A percentile compares a stretch with the other conserved stretches of the same genome.
Conservation (phyloP, 2,888 invertebrate species). For the Drosophila siamana region DNA sequence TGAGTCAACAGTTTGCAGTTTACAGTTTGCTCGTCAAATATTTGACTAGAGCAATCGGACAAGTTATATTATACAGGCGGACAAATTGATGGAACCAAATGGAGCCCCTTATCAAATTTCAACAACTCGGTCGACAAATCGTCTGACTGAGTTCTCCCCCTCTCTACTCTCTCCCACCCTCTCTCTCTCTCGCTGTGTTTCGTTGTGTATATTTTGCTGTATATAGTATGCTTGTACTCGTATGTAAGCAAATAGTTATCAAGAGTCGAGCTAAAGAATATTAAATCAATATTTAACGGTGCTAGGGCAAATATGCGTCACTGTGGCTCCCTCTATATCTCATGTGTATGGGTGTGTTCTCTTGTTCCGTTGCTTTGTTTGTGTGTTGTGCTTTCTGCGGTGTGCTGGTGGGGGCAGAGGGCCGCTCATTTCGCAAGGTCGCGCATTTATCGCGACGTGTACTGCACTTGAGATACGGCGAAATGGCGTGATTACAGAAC, state of each 20-base stretch:
- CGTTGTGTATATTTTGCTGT: constrained; percentile 3
- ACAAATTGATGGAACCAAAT: constrained; percentile 34
- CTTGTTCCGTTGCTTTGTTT: background rate
- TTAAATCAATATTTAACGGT: constrained; percentile 78
- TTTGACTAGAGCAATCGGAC: constrained; percentile 31
- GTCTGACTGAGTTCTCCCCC: constrained; percentile 59
- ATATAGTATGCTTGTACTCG: constrained; percentile 19
- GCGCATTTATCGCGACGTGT: constrained; percentile 72
- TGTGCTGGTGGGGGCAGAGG: background rate
- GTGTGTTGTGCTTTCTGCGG: background rate
- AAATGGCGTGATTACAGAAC: constrained; percentile 66
- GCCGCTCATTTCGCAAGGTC: constrained; percentile 61
- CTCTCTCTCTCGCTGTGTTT: background rate
- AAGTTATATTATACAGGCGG: constrained; percentile 30
- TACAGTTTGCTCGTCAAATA: constrained; percentile 33
- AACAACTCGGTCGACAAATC: constrained; percentile 63
- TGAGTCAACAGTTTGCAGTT: constrained; percentile 11
- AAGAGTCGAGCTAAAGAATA: constrained; percentile 56
- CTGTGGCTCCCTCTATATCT: background rate
- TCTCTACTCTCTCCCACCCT: background rate
- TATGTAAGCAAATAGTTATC: constrained; percentile 41
- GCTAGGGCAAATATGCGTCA: constrained; percentile 76
- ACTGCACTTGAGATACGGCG: constrained; percentile 74
- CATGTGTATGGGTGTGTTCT: constrained; percentile 30
- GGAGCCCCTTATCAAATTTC: constrained; percentile 50